Evolutionary conservation across 2,888 invertebrate species (phyloP).

Genomic region (Hydraecia micacea): DNA sequence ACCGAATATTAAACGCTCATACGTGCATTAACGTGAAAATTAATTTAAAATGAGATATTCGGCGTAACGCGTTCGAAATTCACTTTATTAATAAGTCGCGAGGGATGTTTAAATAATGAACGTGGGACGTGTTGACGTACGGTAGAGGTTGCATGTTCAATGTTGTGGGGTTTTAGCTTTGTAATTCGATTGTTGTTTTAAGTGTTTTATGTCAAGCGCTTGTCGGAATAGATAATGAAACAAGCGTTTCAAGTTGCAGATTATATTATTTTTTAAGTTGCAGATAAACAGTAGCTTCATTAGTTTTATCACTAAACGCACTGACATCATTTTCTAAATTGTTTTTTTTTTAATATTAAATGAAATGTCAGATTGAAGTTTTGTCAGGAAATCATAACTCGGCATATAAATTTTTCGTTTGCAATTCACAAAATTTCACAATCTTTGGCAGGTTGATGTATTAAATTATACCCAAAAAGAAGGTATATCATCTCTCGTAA

Average conservation of each 20-base stretch:
- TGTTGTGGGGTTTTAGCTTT: neutral
- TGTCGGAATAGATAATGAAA: neutral
- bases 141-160: conserved; percentile 5
- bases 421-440: conserved; percentile 3
- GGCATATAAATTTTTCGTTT: neutral
- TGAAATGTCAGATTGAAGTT: neutral
- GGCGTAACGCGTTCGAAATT: conserved; percentile 38
- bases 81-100: conserved; percentile 48
- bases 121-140: conserved; percentile 21
- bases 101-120: conserved; percentile 22
- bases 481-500: conserved; percentile 8
- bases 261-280: neutral
- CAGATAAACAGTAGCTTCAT: neutral
- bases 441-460: neutral
- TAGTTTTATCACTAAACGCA: neutral
- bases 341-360: neutral
- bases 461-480: conserved; percentile 22
- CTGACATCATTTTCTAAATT: neutral
- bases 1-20: conserved; percentile 1
- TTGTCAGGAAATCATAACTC: neutral
- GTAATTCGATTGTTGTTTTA: neutral
- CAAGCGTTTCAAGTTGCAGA: neutral
- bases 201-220: neutral
- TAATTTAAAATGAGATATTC: conserved; percentile 48
- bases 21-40: conserved; percentile 31